Evolutionary conservation across 2,888 invertebrate genomes (phyloP).

Genomic region (Cheilosia variabilis): DNA sequence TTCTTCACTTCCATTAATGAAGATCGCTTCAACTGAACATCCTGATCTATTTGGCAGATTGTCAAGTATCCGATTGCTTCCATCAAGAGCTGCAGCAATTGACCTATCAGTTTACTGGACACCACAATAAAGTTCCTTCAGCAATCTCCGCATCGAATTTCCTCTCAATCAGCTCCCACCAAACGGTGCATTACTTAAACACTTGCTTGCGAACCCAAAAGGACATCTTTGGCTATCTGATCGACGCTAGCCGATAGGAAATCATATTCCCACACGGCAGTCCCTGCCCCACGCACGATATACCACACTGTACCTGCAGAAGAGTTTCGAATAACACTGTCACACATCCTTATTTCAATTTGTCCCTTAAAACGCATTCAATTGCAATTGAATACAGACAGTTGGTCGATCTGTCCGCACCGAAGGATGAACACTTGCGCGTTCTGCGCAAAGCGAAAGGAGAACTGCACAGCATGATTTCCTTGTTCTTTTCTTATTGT

Average conservation of each 20-base stretch:
- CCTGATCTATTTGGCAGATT: slow-evolving; percentile 33
- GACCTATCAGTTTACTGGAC: slow-evolving; percentile 60
- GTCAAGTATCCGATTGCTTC: slow-evolving; percentile 47
- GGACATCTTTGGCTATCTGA: slow-evolving; percentile 57
- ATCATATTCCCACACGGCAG: slow-evolving; percentile 56
- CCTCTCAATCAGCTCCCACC: slow-evolving; percentile 50
- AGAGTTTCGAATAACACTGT: slow-evolving; percentile 59
- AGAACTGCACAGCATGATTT: slow-evolving; percentile 21
- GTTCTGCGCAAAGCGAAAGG: slow-evolving; percentile 37
- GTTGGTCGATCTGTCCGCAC: not conserved
- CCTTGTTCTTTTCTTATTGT: slow-evolving; percentile 11
- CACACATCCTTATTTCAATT: slow-evolving; percentile 52
- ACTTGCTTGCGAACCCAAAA: slow-evolving; percentile 27
- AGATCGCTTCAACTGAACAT: slow-evolving; percentile 38
- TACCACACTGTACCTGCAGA: slow-evolving; percentile 23
- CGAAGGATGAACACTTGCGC: slow-evolving; percentile 57
- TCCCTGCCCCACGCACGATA: slow-evolving; percentile 23
- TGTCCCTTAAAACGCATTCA: slow-evolving; percentile 45
- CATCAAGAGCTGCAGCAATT: slow-evolving; percentile 52
- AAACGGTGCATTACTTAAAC: slow-evolving; percentile 11
- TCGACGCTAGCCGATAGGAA: slow-evolving; percentile 44
- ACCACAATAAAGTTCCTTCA: slow-evolving; percentile 56
- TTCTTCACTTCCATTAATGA: not conserved
- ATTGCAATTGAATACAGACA: slow-evolving; percentile 21
- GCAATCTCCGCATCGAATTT: slow-evolving; percentile 66